These are phyloP conservation scores for Tupaia chinensis DNA, from an alignment of 2,113 vertebrate species.

Conservation along the genomic window DNA sequence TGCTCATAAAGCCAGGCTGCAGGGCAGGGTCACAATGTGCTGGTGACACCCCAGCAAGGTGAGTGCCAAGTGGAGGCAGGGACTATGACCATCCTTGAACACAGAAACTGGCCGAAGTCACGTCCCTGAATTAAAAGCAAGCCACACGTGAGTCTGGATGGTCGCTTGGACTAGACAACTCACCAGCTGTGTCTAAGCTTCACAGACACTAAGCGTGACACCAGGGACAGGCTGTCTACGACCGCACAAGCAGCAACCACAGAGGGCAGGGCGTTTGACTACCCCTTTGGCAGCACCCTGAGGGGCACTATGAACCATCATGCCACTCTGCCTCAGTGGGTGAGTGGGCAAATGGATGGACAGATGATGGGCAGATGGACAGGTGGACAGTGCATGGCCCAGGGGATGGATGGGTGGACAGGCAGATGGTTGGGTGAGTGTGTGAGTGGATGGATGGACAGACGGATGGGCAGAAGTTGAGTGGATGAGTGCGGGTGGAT, in stretches of 20 bases:
- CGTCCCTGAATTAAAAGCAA: neutral
- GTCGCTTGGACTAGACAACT: neutral
- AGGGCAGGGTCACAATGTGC: neutral
- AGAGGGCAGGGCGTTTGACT: neutral
- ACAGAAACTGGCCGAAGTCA: neutral
- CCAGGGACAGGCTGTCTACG: neutral
- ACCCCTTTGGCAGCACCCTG: neutral
- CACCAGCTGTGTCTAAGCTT: neutral
- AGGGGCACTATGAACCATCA: neutral
- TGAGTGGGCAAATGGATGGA: neutral
- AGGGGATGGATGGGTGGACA: too few relatives aligned
- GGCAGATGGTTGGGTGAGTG: neutral
- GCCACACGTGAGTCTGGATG: neutral
- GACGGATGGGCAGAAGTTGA: neutral
- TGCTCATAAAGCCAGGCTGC: neutral
- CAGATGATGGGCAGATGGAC: neutral
- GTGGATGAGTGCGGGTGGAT: neutral
- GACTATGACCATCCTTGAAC: accelerated
- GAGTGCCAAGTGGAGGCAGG: neutral
- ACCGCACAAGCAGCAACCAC: neutral
- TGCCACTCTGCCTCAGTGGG: neutral
- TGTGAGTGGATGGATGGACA: neutral
- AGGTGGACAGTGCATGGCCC: neutral
- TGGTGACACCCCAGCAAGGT: neutral
- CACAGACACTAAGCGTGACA: neutral